Evolutionary conservation across 2,888 invertebrate genomes (phyloP), one percentile per base, ranked within the genome.

Genomic region (Molanna angustata): DNA sequence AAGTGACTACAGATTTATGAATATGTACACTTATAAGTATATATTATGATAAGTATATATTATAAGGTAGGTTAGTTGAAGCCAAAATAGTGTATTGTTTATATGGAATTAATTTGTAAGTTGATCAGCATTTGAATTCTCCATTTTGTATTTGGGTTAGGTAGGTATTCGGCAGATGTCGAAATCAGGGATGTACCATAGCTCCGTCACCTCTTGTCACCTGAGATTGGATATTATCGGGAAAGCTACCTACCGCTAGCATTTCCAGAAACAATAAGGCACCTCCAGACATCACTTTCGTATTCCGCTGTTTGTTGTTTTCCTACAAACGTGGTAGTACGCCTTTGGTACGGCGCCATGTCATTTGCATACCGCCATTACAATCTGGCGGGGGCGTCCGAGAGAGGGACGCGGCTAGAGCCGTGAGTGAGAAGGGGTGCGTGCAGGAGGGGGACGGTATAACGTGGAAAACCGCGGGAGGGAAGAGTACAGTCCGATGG

Each of bases 341-440:
- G 52, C 49, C 49, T 56, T 51, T 49, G 49, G 56, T 50, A 50
- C 54, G 76, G 74, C 76, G 74, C 57, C 59, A 59, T 59, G 71
- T 74, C 73, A 76, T 76, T 77, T 76, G 74, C 76, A 76, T 76
- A 76, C 74, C 58, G 58, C 58, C 58, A 58, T 58, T 58, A 56
- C 58, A 54, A 54, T 53, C 53, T 51, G 57, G 56, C 49, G 56
- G 39, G 58, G 54, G 58, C 58, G 72, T 68, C 68, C 67, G 71
- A 70, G 61, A 65, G 61, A 63, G 62, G 64, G 61, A 63, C 62
- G 63, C 60, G 63, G 50, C 55, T 55, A 64, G 68, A 32, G 71
- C 70, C 65, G 65, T 57, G 62, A 60, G 54, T 61, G 59, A 64
- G 61, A 62, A 62, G 63, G 60, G 63, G 41, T 22, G 27, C 35